Evolutionary conservation across 2,113 vertebrate species (phyloP).

Genomic region (Salminus brasiliensis): DNA sequence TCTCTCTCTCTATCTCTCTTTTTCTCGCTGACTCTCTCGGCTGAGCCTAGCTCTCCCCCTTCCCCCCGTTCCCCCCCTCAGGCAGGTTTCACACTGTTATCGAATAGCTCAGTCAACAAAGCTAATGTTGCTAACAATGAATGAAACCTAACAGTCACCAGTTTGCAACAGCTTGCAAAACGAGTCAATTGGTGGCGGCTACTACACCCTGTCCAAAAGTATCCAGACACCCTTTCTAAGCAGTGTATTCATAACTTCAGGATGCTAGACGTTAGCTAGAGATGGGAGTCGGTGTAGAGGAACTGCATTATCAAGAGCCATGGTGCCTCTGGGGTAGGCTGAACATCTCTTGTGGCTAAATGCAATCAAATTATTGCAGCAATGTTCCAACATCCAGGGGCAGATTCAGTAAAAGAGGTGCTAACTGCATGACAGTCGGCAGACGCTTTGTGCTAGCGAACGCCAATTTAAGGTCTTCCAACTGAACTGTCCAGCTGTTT

Average conservation of each 20-base stretch:
- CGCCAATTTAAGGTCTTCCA: too few species aligned
- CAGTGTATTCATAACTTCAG: too few species aligned
- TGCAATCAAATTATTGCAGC: background rate
- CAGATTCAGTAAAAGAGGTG: too few species aligned
- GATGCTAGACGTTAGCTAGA: background rate
- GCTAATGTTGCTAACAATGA: background rate
- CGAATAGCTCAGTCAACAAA: background rate
- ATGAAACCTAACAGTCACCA: background rate
- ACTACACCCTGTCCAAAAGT: background rate
- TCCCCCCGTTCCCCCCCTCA: slow-evolving; percentile 66
- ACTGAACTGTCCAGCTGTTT: too few species aligned
- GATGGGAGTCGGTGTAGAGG: too few species aligned
- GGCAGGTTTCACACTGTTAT: slow-evolving; percentile 49
- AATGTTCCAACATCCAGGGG: background rate
- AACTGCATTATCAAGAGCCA: too few species aligned
- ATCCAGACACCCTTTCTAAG: too few species aligned
- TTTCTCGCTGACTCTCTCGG: slow-evolving; percentile 53
- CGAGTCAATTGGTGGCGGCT: background rate
- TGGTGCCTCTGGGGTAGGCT: too few species aligned
- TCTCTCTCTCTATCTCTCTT: slow-evolving; percentile 57
- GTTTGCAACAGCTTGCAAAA: background rate
- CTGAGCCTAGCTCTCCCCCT: slow-evolving; percentile 49
- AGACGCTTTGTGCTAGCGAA: too few species aligned
- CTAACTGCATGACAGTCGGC: too few species aligned
- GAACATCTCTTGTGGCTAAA: background rate